phyloP scores from a whole-genome alignment of 2,888 invertebrate species.

The Cephalotes varians region DNA sequence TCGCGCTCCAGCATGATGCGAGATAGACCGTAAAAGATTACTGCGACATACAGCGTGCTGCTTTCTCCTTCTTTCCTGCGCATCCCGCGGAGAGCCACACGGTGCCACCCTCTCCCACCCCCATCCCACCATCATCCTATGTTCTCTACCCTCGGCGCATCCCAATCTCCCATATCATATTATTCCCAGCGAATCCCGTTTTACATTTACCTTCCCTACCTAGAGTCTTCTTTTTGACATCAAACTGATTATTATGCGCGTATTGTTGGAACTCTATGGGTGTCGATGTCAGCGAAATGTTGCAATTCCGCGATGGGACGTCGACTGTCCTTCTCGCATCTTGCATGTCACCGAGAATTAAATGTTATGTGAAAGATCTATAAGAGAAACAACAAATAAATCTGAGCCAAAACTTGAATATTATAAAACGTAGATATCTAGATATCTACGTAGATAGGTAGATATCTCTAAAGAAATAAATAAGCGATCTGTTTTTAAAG shows the following conservation, averaged over 20 bases:
- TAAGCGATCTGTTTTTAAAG: not conserved
- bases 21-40: conserved; percentile 82
- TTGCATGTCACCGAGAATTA: conserved; percentile 1
- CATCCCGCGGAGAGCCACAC: conserved; percentile 52
- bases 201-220: conserved; percentile 66
- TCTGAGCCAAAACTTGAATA: not conserved
- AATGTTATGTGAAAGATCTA: not conserved
- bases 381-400: not conserved
- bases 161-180: conserved; percentile 82
- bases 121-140: conserved; percentile 38
- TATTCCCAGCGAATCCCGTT: conserved; percentile 80
- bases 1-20: conserved; percentile 75
- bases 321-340: not conserved
- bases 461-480: not conserved
- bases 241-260: conserved; percentile 79
- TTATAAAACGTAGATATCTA: conserved; percentile 2
- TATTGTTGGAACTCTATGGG: conserved; percentile 78
- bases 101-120: conserved; percentile 43
- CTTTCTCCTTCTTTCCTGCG: conserved; percentile 62
- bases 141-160: conserved; percentile 75
- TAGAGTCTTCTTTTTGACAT: conserved; percentile 69
- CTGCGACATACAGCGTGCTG: conserved; percentile 78
- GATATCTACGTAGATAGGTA: no score
- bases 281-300: conserved; percentile 69
- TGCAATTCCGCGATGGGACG: conserved; percentile 61